Conservation (phyloP, 2,888 invertebrate genomes). For the Lasioglossum calceatum region DNA sequence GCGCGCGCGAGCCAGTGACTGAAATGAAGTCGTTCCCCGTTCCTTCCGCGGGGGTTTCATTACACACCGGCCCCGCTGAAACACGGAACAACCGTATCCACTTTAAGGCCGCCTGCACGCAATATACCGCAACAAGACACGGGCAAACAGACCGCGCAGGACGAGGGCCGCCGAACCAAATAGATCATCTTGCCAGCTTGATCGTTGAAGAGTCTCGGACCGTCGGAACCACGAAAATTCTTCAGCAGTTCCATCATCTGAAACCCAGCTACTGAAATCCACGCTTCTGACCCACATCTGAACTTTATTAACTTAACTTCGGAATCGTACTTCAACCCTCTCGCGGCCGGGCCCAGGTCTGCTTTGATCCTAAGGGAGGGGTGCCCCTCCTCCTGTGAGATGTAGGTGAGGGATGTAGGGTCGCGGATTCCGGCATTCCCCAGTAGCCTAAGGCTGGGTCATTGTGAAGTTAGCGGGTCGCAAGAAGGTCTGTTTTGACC, state of each 20-base stretch:
- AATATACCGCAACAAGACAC: slow-evolving; percentile 45
- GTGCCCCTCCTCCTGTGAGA: too few species aligned
- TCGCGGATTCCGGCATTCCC: too few species aligned
- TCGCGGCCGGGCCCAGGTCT: not conserved
- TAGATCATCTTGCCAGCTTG: not conserved
- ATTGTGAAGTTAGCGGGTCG: too few species aligned
- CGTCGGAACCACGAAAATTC: not conserved
- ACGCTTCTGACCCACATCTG: not conserved
- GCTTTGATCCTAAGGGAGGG: not conserved
- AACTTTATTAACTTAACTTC: slow-evolving; percentile 1
- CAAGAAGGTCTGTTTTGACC: too few species aligned
- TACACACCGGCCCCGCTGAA: slow-evolving; percentile 11
- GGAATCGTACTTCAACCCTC: too few species aligned
- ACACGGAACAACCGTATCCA: slow-evolving; percentile 33
- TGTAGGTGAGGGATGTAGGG: too few species aligned
- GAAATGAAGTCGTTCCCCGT: slow-evolving; percentile 33
- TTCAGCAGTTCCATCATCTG: not conserved
- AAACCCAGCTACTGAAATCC: not conserved
- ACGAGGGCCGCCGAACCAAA: slow-evolving; percentile 10
- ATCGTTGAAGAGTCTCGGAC: not conserved
- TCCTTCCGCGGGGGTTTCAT: slow-evolving; percentile 34
- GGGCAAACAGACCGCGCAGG: slow-evolving; percentile 30
- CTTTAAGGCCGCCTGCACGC: slow-evolving; percentile 53
- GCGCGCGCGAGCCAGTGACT: slow-evolving; percentile 8
- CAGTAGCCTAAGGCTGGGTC: too few species aligned